Percentiles rank a stretch among this genome's conserved stretches.
phyloP scores from a whole-genome alignment of 1,140 invertebrate species.

The Bombus haemorrhoidalis region DNA sequence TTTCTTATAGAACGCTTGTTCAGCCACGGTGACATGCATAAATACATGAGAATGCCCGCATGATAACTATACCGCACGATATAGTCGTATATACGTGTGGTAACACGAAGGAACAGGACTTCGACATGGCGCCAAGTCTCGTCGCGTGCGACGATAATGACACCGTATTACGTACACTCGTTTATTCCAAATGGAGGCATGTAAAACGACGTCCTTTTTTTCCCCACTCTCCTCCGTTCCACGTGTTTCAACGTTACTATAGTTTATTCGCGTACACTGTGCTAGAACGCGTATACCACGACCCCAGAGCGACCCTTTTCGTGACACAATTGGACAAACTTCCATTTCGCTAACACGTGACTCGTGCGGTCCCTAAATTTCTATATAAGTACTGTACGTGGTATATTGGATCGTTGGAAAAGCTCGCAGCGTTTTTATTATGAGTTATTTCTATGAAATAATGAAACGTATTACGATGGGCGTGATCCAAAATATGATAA shows the following conservation, averaged over 20 bases:
- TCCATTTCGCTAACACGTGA: not conserved
- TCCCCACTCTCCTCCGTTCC: not conserved
- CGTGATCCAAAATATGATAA: no score
- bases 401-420: not conserved
- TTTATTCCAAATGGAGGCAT: conserved; percentile 46
- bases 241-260: not conserved
- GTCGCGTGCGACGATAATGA: conserved; percentile 55
- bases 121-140: conserved; percentile 50
- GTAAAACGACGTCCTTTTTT: conserved; percentile 28
- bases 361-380: not conserved
- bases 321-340: conserved; percentile 34
- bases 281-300: not conserved
- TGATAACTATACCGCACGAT: conserved; percentile 38
- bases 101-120: conserved; percentile 14
- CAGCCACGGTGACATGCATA: conserved; percentile 43
- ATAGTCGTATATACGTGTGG: conserved; percentile 10
- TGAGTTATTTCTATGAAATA: no score
- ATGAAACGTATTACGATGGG: no score
- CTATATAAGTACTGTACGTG: not conserved
- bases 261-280: conserved; percentile 4
- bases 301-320: not conserved
- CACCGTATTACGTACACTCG: conserved; percentile 38
- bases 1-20: not conserved
- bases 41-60: conserved; percentile 44
- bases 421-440: not conserved